phyloP scores from a whole-genome alignment of 2,113 vertebrate genomes.

The Mola mola region DNA sequence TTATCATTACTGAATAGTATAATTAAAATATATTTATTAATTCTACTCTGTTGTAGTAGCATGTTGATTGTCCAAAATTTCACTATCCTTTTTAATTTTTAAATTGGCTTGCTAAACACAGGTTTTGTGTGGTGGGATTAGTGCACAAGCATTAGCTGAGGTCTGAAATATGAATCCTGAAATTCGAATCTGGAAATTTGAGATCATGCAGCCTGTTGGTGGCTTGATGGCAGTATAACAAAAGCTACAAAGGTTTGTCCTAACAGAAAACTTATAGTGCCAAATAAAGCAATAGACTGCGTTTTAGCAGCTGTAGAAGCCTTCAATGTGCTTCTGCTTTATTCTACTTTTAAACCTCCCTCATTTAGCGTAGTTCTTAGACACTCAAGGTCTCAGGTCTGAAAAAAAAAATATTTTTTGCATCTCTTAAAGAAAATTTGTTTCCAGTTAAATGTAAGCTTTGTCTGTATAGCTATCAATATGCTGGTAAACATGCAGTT shows the following conservation, averaged over 20 bases:
- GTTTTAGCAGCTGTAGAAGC: background rate
- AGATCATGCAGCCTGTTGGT: background rate
- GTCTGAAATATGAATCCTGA: conserved; percentile 16
- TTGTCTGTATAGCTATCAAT: too few relatives aligned
- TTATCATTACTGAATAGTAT: background rate
- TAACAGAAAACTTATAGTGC: conserved; percentile 5
- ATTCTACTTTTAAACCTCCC: conserved; percentile 3
- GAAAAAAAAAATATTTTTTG: too few relatives aligned
- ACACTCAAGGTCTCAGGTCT: too few relatives aligned
- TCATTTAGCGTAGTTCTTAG: too few relatives aligned
- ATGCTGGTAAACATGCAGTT: too few relatives aligned
- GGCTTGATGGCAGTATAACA: conserved; percentile 17
- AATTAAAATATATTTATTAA: background rate
- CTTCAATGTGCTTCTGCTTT: background rate
- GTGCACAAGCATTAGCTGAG: background rate
- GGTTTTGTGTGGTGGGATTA: background rate
- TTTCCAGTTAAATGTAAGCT: too few relatives aligned
- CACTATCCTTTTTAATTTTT: background rate
- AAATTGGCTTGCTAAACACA: background rate
- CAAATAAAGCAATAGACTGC: background rate
- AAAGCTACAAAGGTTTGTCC: conserved; percentile 4
- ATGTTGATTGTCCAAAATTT: background rate
- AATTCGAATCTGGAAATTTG: conserved; percentile 13
- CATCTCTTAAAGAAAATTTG: too few relatives aligned
- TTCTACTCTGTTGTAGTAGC: too few relatives aligned